Percentiles rank a stretch among this genome's conserved stretches.
These are phyloP conservation scores for Mesorhabditis sp. DNA, from an alignment of 2,888 invertebrate genomes.

Conservation along the genomic window DNA sequence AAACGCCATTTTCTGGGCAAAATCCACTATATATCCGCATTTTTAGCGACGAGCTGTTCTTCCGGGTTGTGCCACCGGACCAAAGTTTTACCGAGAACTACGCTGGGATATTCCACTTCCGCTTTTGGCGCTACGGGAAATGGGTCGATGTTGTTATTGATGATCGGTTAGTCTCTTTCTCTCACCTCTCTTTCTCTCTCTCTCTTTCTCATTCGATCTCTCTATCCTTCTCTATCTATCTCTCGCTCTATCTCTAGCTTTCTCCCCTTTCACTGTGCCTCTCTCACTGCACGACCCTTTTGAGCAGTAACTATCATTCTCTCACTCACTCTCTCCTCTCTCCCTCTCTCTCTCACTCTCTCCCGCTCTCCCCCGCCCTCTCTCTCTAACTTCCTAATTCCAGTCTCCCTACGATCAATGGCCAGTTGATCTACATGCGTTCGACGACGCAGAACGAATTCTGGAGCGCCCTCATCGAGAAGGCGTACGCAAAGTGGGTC, in stretches of 20 bases:
- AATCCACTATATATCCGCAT: background rate
- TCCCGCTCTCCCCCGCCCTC: background rate
- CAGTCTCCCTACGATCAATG: constrained; percentile 74
- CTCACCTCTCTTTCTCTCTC: background rate
- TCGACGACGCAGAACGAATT: constrained; percentile 85
- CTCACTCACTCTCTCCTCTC: background rate
- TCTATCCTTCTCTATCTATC: background rate
- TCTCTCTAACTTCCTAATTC: constrained; percentile 59
- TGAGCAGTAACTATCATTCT: background rate
- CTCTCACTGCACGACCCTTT: no score
- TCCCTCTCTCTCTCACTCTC: background rate
- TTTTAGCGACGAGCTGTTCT: constrained; percentile 74
- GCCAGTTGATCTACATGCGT: constrained; percentile 77
- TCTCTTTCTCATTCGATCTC: background rate
- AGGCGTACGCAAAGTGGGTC: constrained; percentile 82
- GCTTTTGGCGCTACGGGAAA: constrained; percentile 76
- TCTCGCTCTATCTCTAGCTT: background rate
- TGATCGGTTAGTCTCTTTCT: constrained; percentile 66
- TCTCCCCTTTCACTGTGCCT: no score
- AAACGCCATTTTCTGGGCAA: no score
- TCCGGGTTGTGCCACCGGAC: constrained; percentile 90
- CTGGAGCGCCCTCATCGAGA: constrained; percentile 90
- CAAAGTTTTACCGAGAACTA: constrained; percentile 73
- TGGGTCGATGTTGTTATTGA: constrained; percentile 83
- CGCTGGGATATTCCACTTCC: constrained; percentile 65